phyloP scores from a whole-genome alignment of 2,113 vertebrate genomes.

The Sturnira hondurensis region DNA sequence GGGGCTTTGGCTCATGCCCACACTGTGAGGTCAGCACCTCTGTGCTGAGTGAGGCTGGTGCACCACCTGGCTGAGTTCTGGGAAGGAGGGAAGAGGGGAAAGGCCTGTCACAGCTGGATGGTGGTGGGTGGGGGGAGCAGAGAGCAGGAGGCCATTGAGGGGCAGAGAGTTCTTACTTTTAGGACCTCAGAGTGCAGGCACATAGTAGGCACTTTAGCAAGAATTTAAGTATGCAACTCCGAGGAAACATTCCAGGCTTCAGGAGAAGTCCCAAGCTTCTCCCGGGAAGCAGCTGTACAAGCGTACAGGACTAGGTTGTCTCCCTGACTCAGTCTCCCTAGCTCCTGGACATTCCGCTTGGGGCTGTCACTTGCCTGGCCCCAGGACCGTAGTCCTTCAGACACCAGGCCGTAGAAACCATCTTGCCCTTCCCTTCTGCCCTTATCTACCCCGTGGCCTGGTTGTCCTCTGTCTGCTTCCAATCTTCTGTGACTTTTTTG shows the following conservation, averaged over 20 bases:
- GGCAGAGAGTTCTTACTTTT: neutral
- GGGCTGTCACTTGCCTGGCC: neutral
- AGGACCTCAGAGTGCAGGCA: neutral
- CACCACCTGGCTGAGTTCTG: neutral
- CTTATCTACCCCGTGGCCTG: neutral
- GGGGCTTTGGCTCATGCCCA: neutral
- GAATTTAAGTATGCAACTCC: neutral
- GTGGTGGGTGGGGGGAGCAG: neutral
- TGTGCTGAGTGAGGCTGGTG: rapidly evolving
- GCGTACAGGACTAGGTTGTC: too few relatives aligned
- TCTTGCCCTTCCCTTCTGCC: neutral
- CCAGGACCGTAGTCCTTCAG: neutral
- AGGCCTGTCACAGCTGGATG: neutral
- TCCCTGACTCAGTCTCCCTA: neutral
- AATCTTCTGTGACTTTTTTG: neutral
- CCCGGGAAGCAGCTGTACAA: neutral
- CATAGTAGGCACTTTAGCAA: neutral
- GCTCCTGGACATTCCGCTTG: neutral
- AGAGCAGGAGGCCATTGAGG: neutral
- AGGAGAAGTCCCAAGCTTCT: neutral
- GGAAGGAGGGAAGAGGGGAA: neutral
- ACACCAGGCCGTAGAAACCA: neutral
- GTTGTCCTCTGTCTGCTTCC: neutral
- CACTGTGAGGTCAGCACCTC: neutral
- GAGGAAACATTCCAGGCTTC: neutral